These are phyloP conservation scores for Rhinoraja longicauda DNA, from an alignment of 2,797 vertebrate species.

Conservation along the genomic window DNA sequence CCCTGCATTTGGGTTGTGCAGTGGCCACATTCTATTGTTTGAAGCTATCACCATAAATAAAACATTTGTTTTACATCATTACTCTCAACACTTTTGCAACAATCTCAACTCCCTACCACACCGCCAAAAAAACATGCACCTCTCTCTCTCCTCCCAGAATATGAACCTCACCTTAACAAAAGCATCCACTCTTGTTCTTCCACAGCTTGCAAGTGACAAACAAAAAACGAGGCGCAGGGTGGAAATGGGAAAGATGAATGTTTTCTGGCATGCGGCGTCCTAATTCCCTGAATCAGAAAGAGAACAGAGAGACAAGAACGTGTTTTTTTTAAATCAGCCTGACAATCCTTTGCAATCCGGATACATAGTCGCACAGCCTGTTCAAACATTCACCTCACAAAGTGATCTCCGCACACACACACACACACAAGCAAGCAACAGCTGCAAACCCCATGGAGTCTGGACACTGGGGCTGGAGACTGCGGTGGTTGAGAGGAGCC, in stretches of 20 bases:
- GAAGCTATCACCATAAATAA: too few species aligned
- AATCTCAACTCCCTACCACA: background rate
- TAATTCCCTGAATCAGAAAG: background rate
- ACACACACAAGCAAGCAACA: constrained; percentile 17
- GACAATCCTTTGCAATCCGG: background rate
- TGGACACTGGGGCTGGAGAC: background rate
- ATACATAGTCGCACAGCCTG: background rate
- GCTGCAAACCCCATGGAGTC: background rate
- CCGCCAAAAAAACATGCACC: too few species aligned
- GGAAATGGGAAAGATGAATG: constrained; percentile 11
- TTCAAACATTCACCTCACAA: background rate
- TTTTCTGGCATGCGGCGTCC: constrained; percentile 23
- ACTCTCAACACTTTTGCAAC: background rate
- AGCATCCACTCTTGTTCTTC: background rate
- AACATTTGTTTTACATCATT: background rate
- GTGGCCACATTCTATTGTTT: too few species aligned
- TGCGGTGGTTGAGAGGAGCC: background rate
- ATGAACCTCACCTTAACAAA: constrained; percentile 10
- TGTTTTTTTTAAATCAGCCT: background rate
- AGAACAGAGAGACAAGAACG: too few species aligned
- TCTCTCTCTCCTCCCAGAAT: background rate
- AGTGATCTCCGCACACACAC: background rate
- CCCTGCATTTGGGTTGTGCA: too few species aligned
- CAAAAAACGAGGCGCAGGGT: constrained; percentile 5
- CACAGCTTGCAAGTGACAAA: background rate